Evolutionary conservation across 2,113 vertebrate species (phyloP).

Genomic region (Phylloscopus whistleri): DNA sequence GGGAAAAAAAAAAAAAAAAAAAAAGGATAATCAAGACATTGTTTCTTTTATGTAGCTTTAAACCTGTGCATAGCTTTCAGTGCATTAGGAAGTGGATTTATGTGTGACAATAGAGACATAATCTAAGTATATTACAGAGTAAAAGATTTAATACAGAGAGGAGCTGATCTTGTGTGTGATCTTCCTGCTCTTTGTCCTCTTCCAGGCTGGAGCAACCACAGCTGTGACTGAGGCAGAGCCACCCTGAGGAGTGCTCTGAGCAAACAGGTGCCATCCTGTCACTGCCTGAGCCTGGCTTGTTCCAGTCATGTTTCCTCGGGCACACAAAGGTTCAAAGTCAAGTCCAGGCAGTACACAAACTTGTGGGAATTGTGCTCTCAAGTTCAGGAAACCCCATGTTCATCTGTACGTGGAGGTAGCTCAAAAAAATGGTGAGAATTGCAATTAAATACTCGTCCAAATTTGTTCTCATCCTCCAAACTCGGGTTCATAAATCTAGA

Average conservation of each 20-base stretch:
- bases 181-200: neutral
- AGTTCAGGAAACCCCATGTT: neutral
- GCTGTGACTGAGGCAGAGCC: neutral
- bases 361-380: neutral
- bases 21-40: neutral
- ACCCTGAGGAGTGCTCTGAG: neutral
- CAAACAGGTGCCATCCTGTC: fast-evolving
- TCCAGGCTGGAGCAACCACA: neutral
- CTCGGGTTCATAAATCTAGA: neutral
- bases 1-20: neutral
- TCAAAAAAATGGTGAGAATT: neutral
- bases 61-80: neutral
- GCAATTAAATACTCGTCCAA: neutral
- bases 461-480: neutral
- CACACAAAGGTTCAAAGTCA: neutral
- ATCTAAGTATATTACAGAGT: neutral
- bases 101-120: neutral
- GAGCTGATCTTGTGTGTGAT: neutral
- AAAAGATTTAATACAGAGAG: neutral
- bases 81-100: neutral
- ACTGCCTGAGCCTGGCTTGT: neutral
- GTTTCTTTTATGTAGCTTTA: neutral
- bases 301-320: neutral
- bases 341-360: neutral
- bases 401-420: neutral